These are phyloP conservation scores for Drosophila cyrtoloma DNA, from an alignment of 2,888 invertebrate species.

Conservation along the genomic window DNA sequence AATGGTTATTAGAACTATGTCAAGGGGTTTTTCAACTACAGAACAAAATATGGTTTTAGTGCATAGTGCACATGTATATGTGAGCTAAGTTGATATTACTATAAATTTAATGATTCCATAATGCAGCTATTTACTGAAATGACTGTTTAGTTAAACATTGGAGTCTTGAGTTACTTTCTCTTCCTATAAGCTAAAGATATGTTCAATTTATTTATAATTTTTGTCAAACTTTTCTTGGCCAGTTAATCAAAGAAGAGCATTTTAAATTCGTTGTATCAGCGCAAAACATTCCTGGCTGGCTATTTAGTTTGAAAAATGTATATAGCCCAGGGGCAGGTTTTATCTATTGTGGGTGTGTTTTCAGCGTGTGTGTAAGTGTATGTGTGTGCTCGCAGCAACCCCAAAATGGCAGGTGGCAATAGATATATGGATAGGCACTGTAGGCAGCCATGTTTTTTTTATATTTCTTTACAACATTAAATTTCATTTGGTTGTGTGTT, in stretches of 20 bases:
- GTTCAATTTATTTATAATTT: neutral
- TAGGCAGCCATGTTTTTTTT: constrained; percentile 66
- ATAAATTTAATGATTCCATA: neutral
- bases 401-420: constrained; percentile 77
- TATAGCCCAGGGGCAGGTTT: constrained; percentile 72
- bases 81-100: too few species aligned
- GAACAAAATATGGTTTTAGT: neutral
- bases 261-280: constrained; percentile 3
- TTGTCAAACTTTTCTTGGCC: neutral
- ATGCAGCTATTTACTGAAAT: neutral
- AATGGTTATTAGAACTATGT: constrained; percentile 40
- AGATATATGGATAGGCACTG: constrained; percentile 63
- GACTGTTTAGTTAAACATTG: neutral
- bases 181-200: neutral
- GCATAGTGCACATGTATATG: neutral
- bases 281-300: neutral
- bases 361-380: constrained; percentile 9
- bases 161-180: neutral
- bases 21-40: constrained; percentile 28
- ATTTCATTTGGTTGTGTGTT: constrained; percentile 46
- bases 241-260: constrained; percentile 18
- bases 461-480: constrained; percentile 27
- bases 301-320: constrained; percentile 54
- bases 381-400: constrained; percentile 57
- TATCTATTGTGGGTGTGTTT: constrained; percentile 63